Evolutionary conservation across 2,113 vertebrate species (phyloP).

Genomic region (Nansenia antarctica): DNA sequence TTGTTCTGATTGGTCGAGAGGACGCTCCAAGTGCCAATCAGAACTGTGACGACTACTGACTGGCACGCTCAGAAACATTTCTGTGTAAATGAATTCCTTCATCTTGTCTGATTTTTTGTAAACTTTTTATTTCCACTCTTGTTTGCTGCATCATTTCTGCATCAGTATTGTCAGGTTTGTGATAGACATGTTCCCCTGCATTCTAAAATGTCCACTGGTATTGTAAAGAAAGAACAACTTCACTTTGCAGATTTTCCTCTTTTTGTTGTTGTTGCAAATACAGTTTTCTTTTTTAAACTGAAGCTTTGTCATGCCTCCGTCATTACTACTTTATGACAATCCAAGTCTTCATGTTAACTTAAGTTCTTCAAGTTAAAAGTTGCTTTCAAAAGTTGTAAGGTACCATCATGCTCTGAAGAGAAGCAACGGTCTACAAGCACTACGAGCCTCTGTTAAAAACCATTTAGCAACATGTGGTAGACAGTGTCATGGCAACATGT

Average conservation of each 20-base stretch:
- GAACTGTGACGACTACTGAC: conserved; percentile 48
- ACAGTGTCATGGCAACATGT: no score
- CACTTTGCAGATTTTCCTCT: conserved; percentile 48
- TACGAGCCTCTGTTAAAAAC: no score
- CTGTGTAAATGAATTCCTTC: conserved; percentile 3
- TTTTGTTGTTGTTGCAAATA: conserved; percentile 73
- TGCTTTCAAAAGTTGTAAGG: background rate
- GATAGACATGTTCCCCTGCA: conserved; percentile 16
- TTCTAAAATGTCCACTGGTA: conserved; percentile 58
- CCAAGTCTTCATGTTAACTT: background rate
- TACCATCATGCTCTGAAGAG: no score
- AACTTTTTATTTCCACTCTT: background rate
- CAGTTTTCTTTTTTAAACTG: conserved; percentile 56
- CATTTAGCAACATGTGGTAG: background rate
- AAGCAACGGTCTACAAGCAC: no score
- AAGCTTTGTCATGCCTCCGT: background rate
- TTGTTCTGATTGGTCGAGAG: conserved; percentile 13
- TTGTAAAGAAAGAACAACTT: conserved; percentile 54
- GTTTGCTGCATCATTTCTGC: background rate
- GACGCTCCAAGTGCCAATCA: background rate
- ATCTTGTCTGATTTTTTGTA: background rate
- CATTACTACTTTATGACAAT: background rate
- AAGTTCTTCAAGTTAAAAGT: no score
- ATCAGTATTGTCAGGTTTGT: conserved; percentile 29
- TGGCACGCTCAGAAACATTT: conserved; percentile 16